Evolutionary conservation across 2,888 invertebrate genomes (phyloP).

Genomic region (Lasioglossum pauxillum): DNA sequence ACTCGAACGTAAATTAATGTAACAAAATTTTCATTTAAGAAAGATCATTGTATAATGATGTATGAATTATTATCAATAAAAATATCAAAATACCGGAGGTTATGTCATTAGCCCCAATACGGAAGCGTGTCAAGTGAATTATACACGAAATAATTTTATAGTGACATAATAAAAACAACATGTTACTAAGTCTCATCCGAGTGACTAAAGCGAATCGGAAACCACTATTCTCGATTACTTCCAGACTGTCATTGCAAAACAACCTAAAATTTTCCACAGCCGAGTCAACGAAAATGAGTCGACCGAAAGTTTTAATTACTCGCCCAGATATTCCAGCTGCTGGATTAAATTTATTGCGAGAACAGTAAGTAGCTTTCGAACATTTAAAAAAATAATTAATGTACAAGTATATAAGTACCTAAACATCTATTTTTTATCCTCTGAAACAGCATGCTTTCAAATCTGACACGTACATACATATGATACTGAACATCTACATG

Average conservation of each 20-base stretch:
- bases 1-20: not conserved
- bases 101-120: not conserved
- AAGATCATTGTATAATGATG: not conserved
- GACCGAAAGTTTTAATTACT: constrained; percentile 90
- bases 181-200: constrained; percentile 18
- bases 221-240: not conserved
- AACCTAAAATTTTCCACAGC: constrained; percentile 28
- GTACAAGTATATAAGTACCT: not conserved
- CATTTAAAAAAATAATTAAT: not conserved
- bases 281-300: constrained; percentile 67
- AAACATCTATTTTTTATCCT: constrained; percentile 20
- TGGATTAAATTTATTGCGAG: constrained; percentile 88
- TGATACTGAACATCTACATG: too few relatives aligned
- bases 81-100: constrained; percentile 31
- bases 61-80: not conserved
- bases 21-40: not conserved
- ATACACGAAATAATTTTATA: not conserved
- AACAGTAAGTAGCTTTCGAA: constrained; percentile 86
- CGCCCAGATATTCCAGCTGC: constrained; percentile 89
- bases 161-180: not conserved
- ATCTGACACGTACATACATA: not conserved
- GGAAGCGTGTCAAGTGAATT: not conserved
- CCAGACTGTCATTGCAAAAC: not conserved
- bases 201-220: constrained; percentile 13
- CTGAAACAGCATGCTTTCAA: not conserved